Base-by-base conservation (phyloP, 2,797 vertebrate species). In the Muraenolepis orangiensis region DNA sequence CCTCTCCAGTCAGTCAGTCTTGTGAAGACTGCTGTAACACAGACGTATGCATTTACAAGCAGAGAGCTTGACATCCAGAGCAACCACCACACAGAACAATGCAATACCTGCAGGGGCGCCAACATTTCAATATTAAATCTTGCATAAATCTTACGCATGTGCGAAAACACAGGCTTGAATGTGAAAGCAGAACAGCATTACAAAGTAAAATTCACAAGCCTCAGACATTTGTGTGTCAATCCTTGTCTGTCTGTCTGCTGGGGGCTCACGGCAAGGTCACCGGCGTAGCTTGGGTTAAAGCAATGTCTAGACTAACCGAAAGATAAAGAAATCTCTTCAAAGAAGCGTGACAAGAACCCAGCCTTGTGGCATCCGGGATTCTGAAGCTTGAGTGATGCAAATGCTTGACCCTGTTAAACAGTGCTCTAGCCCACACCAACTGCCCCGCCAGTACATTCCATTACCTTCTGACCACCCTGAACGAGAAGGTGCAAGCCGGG, bases 401-500 rank as follows among this genome's bases (percentile, higher is more conserved):
- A 88, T 72, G 81, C 74, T 82, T 85, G 86, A 86, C 85, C 81
- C 90, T 84, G 88, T 90, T 88, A 74, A 84, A 89, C 90, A 88
- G 85, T 72, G 83, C 88, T 88, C 88, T 83, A 83, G 87, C 80
- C 82, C 81, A 84, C 83, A 78, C 72, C 82, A 83, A 79, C 76
- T 76, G 84, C 81, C 81, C 83, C 72, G 82, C 87, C 87, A 76
- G 85, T 86, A 87, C 88, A 90, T 90, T 91, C 89, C 70, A 80
- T 86, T 80, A 83, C 83, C 80, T 85, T 64, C 57, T 26, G 57
- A 26, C 57, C 57, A 13, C 23, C 57, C 87, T 80, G 74, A 77
- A 87, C 82, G 86, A 78, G 87, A 89, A 90, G 86, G 90, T 92
- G 91, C 91, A 86, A 87, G 82, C 85, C 74, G 84, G 85, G 86